Conservation (phyloP, 2,113 vertebrate genomes). For the Chionodraco myersi region DNA sequence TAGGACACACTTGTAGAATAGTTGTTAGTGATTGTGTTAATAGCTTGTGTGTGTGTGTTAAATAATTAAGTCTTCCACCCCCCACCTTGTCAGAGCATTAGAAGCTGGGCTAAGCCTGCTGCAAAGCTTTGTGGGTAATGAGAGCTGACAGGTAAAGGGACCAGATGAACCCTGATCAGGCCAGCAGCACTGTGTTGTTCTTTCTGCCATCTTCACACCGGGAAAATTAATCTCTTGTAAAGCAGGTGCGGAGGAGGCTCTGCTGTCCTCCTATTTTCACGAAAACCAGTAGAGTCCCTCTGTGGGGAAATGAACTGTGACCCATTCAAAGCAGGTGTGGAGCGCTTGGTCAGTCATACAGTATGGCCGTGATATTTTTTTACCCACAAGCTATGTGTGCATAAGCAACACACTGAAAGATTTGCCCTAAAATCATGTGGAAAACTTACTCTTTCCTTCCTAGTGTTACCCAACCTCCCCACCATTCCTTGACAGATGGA, state of each 20-base stretch:
- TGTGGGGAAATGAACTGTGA: conserved; percentile 1
- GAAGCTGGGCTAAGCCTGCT: conserved; percentile 71
- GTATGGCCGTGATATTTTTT: background rate
- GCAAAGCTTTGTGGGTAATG: conserved; percentile 74
- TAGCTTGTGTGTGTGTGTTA: conserved; percentile 43
- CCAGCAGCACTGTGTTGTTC: background rate
- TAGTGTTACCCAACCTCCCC: conserved; percentile 7
- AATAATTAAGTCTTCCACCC: conserved; percentile 62
- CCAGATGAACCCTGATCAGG: conserved; percentile 43
- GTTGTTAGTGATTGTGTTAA: conserved; percentile 27
- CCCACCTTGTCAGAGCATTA: conserved; percentile 54
- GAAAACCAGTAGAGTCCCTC: background rate
- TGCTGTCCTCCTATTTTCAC: background rate
- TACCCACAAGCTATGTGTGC: background rate
- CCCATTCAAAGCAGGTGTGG: background rate
- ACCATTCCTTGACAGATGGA: conserved; percentile 55
- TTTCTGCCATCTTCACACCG: conserved; percentile 12
- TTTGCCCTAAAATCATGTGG: background rate
- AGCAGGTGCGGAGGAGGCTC: background rate
- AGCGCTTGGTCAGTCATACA: background rate
- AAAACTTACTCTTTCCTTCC: background rate
- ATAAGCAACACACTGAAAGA: background rate
- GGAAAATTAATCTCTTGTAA: background rate
- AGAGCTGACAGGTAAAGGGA: conserved; percentile 65
- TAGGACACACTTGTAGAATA: conserved; percentile 53